phyloP scores from a whole-genome alignment of 1,140 invertebrate species.

The Cydia splendana region DNA sequence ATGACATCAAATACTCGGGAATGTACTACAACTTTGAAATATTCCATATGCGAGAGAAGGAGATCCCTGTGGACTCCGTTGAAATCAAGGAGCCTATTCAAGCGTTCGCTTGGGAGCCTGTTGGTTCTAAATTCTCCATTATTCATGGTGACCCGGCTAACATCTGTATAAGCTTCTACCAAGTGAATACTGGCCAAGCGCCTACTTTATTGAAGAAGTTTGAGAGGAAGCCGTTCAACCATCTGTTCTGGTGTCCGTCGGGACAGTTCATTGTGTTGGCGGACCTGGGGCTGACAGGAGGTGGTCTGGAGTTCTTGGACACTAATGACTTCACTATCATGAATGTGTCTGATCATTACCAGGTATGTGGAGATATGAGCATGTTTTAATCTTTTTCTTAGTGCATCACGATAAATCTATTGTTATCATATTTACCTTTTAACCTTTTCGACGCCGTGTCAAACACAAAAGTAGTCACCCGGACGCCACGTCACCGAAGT shows the following conservation, averaged over 20 bases:
- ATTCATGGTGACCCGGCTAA: conserved; percentile 96
- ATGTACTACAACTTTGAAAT: conserved; percentile 99
- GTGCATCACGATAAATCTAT: too few species aligned
- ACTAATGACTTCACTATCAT: conserved; percentile 97
- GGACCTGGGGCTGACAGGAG: conserved; percentile 90
- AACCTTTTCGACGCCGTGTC: too few species aligned
- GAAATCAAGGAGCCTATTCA: conserved; percentile 96
- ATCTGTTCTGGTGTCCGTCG: conserved; percentile 97
- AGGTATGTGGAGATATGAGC: conserved; percentile 56
- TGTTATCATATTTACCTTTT: too few species aligned
- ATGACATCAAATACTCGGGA: conserved; percentile 95
- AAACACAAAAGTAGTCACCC: too few species aligned
- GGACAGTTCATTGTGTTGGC: conserved; percentile 98
- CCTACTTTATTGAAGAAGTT: conserved; percentile 93
- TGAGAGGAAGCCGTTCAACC: conserved; percentile 95
- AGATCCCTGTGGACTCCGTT: conserved; percentile 98
- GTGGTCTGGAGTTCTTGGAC: conserved; percentile 96
- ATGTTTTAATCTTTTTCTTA: too few species aligned
- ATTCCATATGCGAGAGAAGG: conserved; percentile 98
- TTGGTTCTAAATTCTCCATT: conserved; percentile 97
- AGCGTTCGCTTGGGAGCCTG: conserved; percentile 99
- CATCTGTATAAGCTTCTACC: conserved; percentile 96
- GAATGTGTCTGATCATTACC: conserved; percentile 95
- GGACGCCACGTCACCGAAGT: too few species aligned
- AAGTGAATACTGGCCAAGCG: conserved; percentile 93